Conservation (phyloP, 2,797 vertebrate species). For the Gymnoscopelus braueri region DNA sequence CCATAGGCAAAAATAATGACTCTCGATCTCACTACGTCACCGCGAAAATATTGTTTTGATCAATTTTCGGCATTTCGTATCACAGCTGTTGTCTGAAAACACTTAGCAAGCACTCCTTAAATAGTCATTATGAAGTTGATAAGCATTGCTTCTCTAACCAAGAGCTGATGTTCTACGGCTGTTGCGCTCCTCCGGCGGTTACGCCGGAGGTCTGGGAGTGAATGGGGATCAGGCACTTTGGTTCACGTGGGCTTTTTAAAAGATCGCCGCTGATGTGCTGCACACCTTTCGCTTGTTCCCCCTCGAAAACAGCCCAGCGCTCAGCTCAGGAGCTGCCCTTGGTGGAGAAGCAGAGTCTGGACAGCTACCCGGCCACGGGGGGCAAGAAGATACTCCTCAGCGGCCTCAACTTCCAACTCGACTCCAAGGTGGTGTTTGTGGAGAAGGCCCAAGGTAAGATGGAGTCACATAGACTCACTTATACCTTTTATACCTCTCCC, state of each 20-base stretch:
- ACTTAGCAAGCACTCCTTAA: conserved; percentile 56
- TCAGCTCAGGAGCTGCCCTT: conserved; percentile 98
- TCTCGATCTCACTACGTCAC: conserved; percentile 15
- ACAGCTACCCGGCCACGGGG: conserved; percentile 89
- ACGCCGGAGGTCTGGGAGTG: conserved; percentile 35
- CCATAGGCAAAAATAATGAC: conserved; percentile 37
- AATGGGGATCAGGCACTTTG: conserved; percentile 51
- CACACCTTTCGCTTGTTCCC: no score
- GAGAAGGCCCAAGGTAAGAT: conserved; percentile 96
- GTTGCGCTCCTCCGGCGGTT: conserved; percentile 13
- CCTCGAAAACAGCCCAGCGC: conserved; percentile 86
- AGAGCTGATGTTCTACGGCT: conserved; percentile 58
- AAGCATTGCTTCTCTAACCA: conserved; percentile 51
- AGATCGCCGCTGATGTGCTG: conserved; percentile 14
- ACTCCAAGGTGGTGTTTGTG: conserved; percentile 98
- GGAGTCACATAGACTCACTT: conserved; percentile 39
- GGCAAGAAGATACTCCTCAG: conserved; percentile 94
- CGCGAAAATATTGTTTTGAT: conserved; percentile 54
- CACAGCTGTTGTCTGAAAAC: conserved; percentile 55
- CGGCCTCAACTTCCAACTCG: conserved; percentile 96
- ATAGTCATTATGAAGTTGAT: conserved; percentile 68
- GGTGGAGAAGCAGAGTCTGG: conserved; percentile 95
- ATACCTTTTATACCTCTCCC: no score
- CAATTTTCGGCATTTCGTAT: conserved; percentile 31
- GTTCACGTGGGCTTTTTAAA: conserved; percentile 18